Base-by-base conservation (phyloP, 2,888 invertebrate genomes). In the Alloscopus bannaensis region DNA sequence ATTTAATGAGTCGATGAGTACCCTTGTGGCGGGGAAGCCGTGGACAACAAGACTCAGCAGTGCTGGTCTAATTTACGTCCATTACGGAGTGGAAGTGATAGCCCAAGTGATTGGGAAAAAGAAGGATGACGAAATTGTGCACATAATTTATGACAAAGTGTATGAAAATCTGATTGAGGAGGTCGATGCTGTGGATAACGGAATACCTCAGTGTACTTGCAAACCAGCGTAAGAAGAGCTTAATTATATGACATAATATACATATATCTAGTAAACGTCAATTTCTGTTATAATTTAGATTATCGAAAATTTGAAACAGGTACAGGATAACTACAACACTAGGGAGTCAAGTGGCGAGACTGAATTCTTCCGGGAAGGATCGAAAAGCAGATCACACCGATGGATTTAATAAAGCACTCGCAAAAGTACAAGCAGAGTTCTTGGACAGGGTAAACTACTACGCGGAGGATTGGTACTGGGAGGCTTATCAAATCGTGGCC, bases 171-270 rank as follows among this genome's bases (percentile, higher is more conserved):
- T 99, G 71, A 92, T 99, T 16, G 93, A 94, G 89, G 98, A 98
- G 90, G 91, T 99, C 78, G 99, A 99, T 89, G 99, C 94, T 0
- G 94, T 98, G 71, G 99, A 99, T 88, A 99, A 99, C 90, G 99
- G 99, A n/a, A 91, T 98, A 0, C 6, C 52, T 29, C 16, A 42
- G 1, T 57, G 71, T 20, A 42, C 31, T 92, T 93, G 0, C 94
- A 95, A 91, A 92, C 91, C 81, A 91, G 71, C 64, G 70, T 78
- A 52, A 72, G 6, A 36, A 13, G n/a, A n/a, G n/a, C n/a, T n/a
- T n/a, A n/a, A n/a, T n/a, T n/a, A n/a, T n/a, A n/a, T n/a, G n/a
- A n/a, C n/a, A n/a, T 45, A 42, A 28, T 55, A 52, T 22, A 4
- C 24, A 16, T 26, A 55, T 50, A 50, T 18, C 3, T 47, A n/a